Evolutionary conservation across 2,797 vertebrate genomes (phyloP).

Genomic region (Phaenicophaeus curvirostris): DNA sequence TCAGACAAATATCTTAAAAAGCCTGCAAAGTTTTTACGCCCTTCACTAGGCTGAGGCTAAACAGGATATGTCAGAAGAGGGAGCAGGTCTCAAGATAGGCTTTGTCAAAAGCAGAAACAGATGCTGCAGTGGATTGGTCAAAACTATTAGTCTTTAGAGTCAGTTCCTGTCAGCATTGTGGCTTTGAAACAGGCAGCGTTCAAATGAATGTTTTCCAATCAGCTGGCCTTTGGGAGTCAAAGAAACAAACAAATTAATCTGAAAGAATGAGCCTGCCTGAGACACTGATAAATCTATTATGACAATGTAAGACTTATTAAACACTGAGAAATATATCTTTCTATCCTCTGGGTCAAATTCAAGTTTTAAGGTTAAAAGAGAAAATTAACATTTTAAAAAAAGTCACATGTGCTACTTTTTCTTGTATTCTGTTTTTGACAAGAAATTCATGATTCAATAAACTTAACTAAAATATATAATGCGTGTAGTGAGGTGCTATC

Average conservation of each 20-base stretch:
- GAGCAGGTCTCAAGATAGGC: neutral
- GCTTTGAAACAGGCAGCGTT: neutral
- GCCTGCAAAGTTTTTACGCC: neutral
- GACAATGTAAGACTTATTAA: slow-evolving; percentile 53
- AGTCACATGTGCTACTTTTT: neutral
- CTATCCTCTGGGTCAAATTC: slow-evolving; percentile 11
- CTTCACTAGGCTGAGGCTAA: neutral
- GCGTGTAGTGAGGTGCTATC: neutral
- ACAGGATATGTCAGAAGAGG: neutral
- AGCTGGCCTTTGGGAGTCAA: slow-evolving; percentile 35
- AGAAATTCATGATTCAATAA: neutral
- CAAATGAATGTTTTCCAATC: slow-evolving; percentile 6
- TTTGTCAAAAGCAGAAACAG: neutral
- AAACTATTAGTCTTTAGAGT: neutral
- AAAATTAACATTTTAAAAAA: neutral
- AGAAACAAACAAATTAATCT: slow-evolving; percentile 62
- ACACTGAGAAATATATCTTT: slow-evolving; percentile 24
- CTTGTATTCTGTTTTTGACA: neutral
- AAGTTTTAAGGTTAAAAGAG: slow-evolving; percentile 40
- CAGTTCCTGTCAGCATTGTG: neutral
- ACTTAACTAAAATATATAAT: neutral
- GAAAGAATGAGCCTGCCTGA: neutral
- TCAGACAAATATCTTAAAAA: neutral
- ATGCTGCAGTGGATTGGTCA: neutral
- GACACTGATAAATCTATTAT: slow-evolving; percentile 48